Evolutionary conservation across 2,888 invertebrate species (phyloP), one percentile per base, ranked within the genome.

Genomic region (Adelphocoris suturalis): DNA sequence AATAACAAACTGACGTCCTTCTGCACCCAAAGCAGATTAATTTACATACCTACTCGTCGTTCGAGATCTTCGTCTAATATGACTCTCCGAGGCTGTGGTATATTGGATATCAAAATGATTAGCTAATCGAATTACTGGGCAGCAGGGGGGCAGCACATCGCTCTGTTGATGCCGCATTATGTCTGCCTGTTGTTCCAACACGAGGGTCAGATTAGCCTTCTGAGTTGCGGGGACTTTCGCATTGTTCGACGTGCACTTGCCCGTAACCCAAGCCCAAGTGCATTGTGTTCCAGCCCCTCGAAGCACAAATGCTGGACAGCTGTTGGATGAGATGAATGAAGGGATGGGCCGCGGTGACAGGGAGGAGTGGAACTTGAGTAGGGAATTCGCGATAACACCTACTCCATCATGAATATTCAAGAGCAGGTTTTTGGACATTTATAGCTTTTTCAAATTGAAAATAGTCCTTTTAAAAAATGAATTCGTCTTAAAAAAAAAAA

Each of bases 121-220:
- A 7, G 37, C 37, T 37, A 37, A 37, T 37, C 37, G 37, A 37
- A 37, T 37, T 37, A 37, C 37, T 37, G 37, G 7, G 37, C 37
- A 37, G 2, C 37, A 37, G 7, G 37, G 37, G 37, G 23, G 9
- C n/a, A 7, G 19, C 68, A 68, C 23, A 23, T 19, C 27, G 23
- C 23, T 68, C 23, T 68, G 68, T 68, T 68, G 68, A 68, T 68
- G 68, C 68, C 68, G 68, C 68, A 68, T 68, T 68, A 68, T 68
- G 68, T 68, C 68, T 52, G 52, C 13, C 68, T 68, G 68, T 68
- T 68, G 68, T 68, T 68, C 68, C 68, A 68, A 68, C 27, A 68
- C 68, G 68, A 68, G 68, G 68, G 68, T 23, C 68, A 68, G 68
- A 68, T 68, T 68, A 68, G 68, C 68, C 68, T 19, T 68, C 68